These are phyloP conservation scores for Hyla sarda DNA, from an alignment of 2,113 vertebrate species.

Conservation along the genomic window DNA sequence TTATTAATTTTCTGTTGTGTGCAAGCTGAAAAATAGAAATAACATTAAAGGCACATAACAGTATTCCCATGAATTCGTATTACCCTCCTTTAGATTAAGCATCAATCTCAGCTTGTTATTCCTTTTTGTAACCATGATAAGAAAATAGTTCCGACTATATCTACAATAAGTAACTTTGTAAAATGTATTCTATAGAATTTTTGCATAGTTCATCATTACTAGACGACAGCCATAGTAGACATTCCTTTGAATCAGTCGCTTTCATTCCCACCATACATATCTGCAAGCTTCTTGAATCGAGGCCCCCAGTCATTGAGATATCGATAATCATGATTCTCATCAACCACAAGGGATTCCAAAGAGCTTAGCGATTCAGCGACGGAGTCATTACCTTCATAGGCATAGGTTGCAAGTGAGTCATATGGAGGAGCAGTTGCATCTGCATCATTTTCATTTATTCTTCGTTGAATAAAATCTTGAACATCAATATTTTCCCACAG, in stretches of 20 bases:
- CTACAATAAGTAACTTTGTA: slow-evolving; percentile 13
- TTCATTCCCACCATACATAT: slow-evolving; percentile 76
- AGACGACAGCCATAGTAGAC: not conserved
- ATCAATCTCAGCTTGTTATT: slow-evolving; percentile 8
- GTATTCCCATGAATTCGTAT: slow-evolving; percentile 4
- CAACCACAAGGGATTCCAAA: slow-evolving; percentile 74
- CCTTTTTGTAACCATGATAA: not conserved
- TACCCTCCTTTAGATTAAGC: slow-evolving; percentile 7
- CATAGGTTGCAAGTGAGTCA: slow-evolving; percentile 80
- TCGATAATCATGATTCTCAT: slow-evolving; percentile 78
- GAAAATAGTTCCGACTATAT: not conserved
- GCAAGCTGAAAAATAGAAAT: not conserved
- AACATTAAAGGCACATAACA: slow-evolving; percentile 41
- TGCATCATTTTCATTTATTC: slow-evolving; percentile 78
- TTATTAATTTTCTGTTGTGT: not conserved
- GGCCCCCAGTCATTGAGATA: slow-evolving; percentile 82
- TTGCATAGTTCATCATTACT: slow-evolving; percentile 23
- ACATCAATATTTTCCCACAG: slow-evolving; percentile 81
- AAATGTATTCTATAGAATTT: not conserved
- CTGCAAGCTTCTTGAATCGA: slow-evolving; percentile 78
- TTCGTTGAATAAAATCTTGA: slow-evolving; percentile 79
- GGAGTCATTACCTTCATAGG: slow-evolving; percentile 79
- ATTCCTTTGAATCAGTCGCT: slow-evolving; percentile 22
- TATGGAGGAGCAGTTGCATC: slow-evolving; percentile 80
- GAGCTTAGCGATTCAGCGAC: slow-evolving; percentile 79